A percentile compares a stretch with the other conserved stretches of the same genome.
Conservation (phyloP, 2,888 invertebrate genomes). For the Hedya salicella region DNA sequence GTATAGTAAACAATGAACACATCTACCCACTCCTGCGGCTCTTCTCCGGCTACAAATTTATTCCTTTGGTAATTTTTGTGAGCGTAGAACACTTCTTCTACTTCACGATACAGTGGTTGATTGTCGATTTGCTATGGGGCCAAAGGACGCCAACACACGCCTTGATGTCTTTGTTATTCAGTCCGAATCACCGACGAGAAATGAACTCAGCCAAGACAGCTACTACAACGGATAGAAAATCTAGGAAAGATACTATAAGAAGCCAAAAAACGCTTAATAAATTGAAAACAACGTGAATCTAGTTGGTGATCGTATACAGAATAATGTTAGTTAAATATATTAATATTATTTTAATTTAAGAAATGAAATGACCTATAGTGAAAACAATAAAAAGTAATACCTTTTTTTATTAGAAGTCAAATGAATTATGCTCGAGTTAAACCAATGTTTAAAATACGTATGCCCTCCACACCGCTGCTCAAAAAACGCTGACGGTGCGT, state of each 20-base stretch:
- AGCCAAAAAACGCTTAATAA: neutral
- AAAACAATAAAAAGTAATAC: no score
- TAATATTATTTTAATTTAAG: no score
- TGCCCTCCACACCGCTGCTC: no score
- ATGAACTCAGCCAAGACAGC: neutral
- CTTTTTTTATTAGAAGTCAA: no score
- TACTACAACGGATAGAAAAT: neutral
- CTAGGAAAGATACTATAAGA: neutral
- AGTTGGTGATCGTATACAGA: neutral
- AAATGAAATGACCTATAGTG: no score
- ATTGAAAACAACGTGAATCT: neutral
- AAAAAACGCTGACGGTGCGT: no score
- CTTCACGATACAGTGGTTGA: constrained; percentile 67
- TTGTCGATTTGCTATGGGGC: constrained; percentile 69
- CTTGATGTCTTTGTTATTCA: constrained; percentile 11
- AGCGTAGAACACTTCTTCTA: constrained; percentile 67
- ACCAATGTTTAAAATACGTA: no score
- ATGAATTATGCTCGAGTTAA: no score
- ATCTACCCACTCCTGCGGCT: constrained; percentile 66
- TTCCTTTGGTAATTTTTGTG: constrained; percentile 56
- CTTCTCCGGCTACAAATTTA: constrained; percentile 55
- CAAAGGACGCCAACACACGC: constrained; percentile 2
- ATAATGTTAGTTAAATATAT: neutral
- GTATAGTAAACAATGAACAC: constrained; percentile 60
- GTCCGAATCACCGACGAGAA: neutral